Evolutionary conservation across 2,797 vertebrate species (phyloP).

Genomic region (Threskiornis aethiopicus): DNA sequence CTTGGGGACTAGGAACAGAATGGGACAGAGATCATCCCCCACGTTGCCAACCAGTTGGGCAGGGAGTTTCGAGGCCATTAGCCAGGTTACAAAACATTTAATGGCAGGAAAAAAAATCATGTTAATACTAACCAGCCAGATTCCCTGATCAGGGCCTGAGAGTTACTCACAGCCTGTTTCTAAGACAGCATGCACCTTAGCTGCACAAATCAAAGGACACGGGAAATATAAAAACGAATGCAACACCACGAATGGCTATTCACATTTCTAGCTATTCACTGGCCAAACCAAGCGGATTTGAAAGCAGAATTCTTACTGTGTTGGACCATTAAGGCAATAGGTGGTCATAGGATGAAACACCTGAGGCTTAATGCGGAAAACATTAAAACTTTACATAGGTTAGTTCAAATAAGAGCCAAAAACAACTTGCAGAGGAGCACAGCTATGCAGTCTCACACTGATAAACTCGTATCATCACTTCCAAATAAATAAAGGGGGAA

Average conservation of each 20-base stretch:
- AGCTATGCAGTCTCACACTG: neutral
- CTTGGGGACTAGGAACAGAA: neutral
- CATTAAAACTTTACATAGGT: neutral
- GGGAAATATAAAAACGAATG: neutral
- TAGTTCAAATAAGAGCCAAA: neutral
- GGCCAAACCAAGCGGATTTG: neutral
- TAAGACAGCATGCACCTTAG: neutral
- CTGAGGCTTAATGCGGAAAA: neutral
- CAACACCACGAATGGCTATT: neutral
- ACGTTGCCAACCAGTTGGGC: neutral
- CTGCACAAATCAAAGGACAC: neutral
- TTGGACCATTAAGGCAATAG: neutral
- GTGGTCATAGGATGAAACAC: neutral
- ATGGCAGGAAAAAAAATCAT: neutral
- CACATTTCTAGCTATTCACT: neutral
- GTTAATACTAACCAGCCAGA: neutral
- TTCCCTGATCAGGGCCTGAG: neutral
- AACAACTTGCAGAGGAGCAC: neutral
- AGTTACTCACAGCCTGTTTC: neutral
- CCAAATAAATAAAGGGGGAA: neutral
- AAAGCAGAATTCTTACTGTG: neutral
- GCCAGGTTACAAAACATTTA: neutral
- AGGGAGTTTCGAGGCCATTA: neutral
- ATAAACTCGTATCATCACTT: neutral
- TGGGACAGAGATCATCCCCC: neutral